Conservation (phyloP, 2,797 vertebrate species). For the Gambelia wislizenii region DNA sequence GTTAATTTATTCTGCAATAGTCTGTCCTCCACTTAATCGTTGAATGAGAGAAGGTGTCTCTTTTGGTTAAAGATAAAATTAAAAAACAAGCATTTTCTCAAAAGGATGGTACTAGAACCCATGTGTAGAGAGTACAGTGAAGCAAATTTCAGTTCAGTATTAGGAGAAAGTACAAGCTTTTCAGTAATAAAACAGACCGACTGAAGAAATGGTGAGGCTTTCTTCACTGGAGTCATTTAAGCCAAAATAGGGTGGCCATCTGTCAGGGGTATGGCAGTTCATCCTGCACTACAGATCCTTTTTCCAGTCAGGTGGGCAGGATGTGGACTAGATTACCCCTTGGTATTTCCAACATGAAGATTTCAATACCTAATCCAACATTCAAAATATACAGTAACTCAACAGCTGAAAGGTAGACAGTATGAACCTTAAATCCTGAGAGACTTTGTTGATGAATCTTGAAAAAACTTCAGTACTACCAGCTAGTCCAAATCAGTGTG, state of each 20-base stretch:
- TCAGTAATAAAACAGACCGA: too few relatives aligned
- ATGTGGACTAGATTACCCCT: neutral
- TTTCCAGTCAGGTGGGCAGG: too few relatives aligned
- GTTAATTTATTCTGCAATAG: neutral
- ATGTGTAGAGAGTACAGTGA: neutral
- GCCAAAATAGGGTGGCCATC: neutral
- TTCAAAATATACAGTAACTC: neutral
- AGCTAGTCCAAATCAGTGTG: too few relatives aligned
- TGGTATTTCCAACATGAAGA: neutral
- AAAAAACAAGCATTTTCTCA: neutral
- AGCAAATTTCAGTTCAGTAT: neutral
- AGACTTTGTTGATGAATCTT: neutral
- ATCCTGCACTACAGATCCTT: neutral
- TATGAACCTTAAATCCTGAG: too few relatives aligned
- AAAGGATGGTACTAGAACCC: neutral
- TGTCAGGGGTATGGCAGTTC: too few relatives aligned
- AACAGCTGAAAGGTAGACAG: neutral
- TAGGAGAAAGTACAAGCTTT: neutral
- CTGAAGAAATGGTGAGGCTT: neutral
- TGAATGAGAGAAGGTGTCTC: neutral
- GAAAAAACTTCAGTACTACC: neutral
- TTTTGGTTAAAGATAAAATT: neutral
- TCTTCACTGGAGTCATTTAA: neutral
- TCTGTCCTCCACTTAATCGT: neutral
- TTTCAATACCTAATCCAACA: neutral